phyloP scores from a whole-genome alignment of 2,888 invertebrate genomes.

The Drepana falcataria region DNA sequence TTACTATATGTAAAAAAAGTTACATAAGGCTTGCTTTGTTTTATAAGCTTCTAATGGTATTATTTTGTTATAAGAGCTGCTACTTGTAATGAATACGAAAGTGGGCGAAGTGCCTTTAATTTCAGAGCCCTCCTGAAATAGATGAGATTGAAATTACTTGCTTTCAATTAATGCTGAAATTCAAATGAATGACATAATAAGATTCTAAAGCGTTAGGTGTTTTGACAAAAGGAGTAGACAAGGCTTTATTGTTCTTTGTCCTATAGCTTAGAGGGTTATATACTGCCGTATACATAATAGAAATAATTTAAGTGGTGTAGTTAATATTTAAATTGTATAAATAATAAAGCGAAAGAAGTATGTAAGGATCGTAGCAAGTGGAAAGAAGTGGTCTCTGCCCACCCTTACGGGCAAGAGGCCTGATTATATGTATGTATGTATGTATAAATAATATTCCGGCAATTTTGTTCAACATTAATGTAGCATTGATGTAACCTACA shows the following conservation, averaged over 20 bases:
- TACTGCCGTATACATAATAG: too few relatives aligned
- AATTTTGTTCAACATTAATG: too few relatives aligned
- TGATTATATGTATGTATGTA: too few relatives aligned
- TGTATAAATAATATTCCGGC: too few relatives aligned
- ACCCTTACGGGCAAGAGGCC: too few relatives aligned
- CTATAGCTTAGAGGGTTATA: not conserved
- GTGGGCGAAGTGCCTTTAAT: conserved; percentile 12
- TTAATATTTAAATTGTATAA: too few relatives aligned
- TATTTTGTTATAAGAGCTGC: not conserved
- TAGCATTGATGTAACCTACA: too few relatives aligned
- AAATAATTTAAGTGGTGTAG: too few relatives aligned
- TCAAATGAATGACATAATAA: conserved; percentile 9
- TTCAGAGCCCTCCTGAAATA: conserved; percentile 8
- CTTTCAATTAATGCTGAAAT: conserved; percentile 22
- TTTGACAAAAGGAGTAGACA: too few relatives aligned
- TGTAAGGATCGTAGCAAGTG: too few relatives aligned
- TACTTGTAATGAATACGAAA: not conserved
- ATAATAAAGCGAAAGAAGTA: too few relatives aligned
- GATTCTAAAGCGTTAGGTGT: conserved; percentile 5
- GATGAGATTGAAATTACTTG: conserved; percentile 15
- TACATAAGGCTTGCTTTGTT: not conserved
- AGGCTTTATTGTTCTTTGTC: not conserved
- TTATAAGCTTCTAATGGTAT: not conserved
- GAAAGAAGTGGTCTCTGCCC: too few relatives aligned
- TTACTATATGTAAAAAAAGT: conserved; percentile 17